phyloP scores from a whole-genome alignment of 2,113 vertebrate species.

The Gymnogyps californianus region DNA sequence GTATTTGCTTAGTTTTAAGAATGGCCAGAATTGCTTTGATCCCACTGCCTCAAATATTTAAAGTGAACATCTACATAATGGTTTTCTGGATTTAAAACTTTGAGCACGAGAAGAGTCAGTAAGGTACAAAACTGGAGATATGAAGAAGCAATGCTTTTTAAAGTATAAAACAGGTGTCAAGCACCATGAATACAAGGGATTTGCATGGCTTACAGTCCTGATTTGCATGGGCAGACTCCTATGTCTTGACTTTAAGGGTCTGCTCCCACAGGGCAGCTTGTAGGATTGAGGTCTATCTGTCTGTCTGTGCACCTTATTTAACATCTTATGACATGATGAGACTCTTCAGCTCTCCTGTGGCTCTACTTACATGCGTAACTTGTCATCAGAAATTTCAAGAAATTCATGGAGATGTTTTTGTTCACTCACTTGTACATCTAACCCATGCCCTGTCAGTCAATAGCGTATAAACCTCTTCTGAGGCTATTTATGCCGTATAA shows the following conservation, averaged over 20 bases:
- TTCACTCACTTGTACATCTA: neutral
- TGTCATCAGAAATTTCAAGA: slow-evolving; percentile 17
- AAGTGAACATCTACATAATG: neutral
- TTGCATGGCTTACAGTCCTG: neutral
- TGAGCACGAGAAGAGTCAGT: neutral
- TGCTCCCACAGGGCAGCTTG: neutral
- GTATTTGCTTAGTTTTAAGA: neutral
- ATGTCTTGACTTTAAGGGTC: neutral
- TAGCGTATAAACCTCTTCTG: neutral
- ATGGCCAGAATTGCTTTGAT: neutral
- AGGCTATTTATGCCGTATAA: neutral
- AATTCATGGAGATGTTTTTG: neutral
- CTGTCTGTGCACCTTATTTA: slow-evolving; percentile 32
- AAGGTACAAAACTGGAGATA: neutral
- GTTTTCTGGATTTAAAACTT: neutral
- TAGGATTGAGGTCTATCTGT: slow-evolving; percentile 36
- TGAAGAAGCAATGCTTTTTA: neutral
- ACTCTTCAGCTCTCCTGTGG: slow-evolving; percentile 2
- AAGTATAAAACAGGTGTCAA: neutral
- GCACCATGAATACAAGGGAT: neutral
- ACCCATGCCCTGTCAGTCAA: neutral
- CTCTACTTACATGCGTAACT: slow-evolving; percentile 1
- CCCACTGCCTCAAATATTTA: neutral
- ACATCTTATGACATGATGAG: slow-evolving; percentile 9
- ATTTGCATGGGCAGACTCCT: slow-evolving; percentile 1